A percentile compares a stretch with the other conserved stretches of the same genome.
Evolutionary conservation across 2,797 vertebrate species (phyloP).

Genomic region (Menidia menidia): DNA sequence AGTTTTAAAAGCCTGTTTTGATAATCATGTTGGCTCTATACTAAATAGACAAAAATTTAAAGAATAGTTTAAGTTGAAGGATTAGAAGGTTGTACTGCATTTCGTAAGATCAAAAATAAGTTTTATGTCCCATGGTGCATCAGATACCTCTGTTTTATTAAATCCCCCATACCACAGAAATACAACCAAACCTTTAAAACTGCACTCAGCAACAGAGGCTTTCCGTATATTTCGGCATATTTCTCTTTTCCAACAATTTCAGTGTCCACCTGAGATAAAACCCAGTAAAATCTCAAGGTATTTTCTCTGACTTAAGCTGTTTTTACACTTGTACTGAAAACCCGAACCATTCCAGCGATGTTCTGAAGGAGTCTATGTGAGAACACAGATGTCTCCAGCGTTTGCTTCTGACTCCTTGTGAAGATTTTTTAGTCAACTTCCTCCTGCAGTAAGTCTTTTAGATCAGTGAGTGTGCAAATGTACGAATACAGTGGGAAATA

Average conservation of each 20-base stretch:
- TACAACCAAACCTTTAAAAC: not conserved
- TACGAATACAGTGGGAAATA: not conserved
- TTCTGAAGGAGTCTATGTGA: not conserved
- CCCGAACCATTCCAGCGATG: not conserved
- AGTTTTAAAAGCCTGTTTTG: not conserved
- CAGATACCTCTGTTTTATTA: not conserved
- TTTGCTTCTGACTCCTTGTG: not conserved
- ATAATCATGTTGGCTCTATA: not conserved
- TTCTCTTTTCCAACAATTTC: not conserved
- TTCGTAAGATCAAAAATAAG: not conserved
- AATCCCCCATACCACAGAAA: not conserved
- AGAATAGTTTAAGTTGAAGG: no score
- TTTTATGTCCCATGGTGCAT: not conserved
- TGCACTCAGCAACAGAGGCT: not conserved
- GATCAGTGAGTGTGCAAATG: not conserved
- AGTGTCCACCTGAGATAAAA: not conserved
- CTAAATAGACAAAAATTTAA: not conserved
- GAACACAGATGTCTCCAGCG: not conserved
- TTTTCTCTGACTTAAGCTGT: slow-evolving; percentile 1
- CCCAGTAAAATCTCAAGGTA: not conserved
- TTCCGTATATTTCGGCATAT: not conserved
- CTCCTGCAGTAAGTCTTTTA: not conserved
- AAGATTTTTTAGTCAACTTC: not conserved
- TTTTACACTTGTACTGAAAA: not conserved
- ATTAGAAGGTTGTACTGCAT: no score